These are phyloP conservation scores for Lordiphosa clarofinis DNA, from an alignment of 1,140 invertebrate genomes.

Conservation along the genomic window DNA sequence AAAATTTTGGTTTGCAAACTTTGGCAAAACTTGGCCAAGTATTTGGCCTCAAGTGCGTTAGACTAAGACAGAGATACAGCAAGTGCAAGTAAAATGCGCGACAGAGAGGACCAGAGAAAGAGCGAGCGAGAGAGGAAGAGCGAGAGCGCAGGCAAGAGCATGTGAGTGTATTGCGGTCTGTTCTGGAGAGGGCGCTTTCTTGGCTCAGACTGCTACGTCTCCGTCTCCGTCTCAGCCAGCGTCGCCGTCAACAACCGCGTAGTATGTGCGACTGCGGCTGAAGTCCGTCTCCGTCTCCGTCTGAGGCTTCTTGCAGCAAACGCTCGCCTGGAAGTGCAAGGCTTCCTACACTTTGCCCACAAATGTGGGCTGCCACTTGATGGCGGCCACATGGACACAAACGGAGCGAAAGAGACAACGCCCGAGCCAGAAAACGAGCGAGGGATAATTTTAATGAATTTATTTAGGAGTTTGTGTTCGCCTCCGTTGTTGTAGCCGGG, in stretches of 20 bases:
- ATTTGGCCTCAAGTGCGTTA: slow-evolving; percentile 69
- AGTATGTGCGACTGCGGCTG: slow-evolving; percentile 58
- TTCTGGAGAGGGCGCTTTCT: slow-evolving; percentile 48
- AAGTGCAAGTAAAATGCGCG: slow-evolving; percentile 5
- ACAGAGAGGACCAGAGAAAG: neutral
- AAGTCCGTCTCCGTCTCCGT: slow-evolving; percentile 13
- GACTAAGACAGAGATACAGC: slow-evolving; percentile 31
- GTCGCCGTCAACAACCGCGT: slow-evolving; percentile 44
- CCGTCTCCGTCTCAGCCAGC: slow-evolving; percentile 5
- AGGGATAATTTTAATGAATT: slow-evolving; percentile 76
- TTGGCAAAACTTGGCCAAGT: slow-evolving; percentile 78
- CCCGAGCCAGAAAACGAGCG: slow-evolving; percentile 1
- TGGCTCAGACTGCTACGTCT: slow-evolving; percentile 32
- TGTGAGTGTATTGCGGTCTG: slow-evolving; percentile 43
- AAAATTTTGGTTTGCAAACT: slow-evolving; percentile 77
- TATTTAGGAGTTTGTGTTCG: slow-evolving; percentile 68
- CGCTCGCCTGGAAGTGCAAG: slow-evolving; percentile 4
- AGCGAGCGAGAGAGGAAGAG: slow-evolving; percentile 7
- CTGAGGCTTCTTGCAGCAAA: slow-evolving; percentile 24
- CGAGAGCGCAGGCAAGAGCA: slow-evolving; percentile 36
- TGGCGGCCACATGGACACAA: slow-evolving; percentile 55
- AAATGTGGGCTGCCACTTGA: slow-evolving; percentile 76
- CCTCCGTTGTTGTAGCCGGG: neutral
- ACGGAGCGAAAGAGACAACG: slow-evolving; percentile 4
- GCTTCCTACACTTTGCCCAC: slow-evolving; percentile 24